phyloP scores from a whole-genome alignment of 2,113 vertebrate genomes.

The Pterophyllum scalare region DNA sequence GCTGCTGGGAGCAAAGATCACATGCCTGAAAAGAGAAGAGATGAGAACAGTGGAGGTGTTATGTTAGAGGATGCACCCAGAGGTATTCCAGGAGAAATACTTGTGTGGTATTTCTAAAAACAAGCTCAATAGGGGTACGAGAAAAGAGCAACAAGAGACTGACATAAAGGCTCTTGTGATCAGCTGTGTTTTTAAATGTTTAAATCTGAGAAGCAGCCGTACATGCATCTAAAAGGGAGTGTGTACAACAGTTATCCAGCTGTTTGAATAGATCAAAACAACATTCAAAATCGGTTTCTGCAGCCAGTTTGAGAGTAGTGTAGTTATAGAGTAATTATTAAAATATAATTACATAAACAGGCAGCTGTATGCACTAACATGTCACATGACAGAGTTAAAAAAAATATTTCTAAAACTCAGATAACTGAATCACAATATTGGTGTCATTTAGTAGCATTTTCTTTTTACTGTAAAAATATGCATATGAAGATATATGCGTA shows the following conservation, averaged over 20 bases:
- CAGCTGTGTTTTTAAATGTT: not conserved
- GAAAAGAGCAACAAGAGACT: not conserved
- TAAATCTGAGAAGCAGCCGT: not conserved
- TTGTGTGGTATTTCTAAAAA: not conserved
- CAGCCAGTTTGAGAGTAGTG: not conserved
- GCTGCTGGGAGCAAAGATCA: constrained; percentile 94
- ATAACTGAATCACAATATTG: not conserved
- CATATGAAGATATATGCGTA: no score
- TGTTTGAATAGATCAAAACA: not conserved
- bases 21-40: constrained; percentile 81
- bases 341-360: not conserved
- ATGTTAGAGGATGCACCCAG: not conserved
- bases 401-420: not conserved
- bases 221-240: not conserved
- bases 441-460: not conserved
- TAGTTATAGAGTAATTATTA: not conserved
- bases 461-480: not conserved
- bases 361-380: not conserved
- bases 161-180: not conserved
- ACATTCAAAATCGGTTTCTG: not conserved
- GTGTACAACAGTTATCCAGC: no score
- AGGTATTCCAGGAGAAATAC: not conserved
- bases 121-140: not conserved
- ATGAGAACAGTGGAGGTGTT: not conserved
- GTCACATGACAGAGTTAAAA: not conserved